phyloP scores from a whole-genome alignment of 1,140 invertebrate species.

The Ips typographus region DNA sequence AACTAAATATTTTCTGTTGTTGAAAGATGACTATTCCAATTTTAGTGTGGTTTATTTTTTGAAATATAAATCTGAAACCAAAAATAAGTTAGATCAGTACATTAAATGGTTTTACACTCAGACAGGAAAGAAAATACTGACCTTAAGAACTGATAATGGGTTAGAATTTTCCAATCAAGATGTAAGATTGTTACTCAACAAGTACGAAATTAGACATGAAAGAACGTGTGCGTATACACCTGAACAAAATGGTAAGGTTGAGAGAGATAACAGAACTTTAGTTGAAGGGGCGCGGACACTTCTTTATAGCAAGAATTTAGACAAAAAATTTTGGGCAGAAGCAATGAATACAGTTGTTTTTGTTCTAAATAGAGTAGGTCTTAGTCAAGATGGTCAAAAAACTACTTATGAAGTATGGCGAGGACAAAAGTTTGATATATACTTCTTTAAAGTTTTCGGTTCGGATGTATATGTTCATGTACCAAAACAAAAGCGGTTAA shows the following conservation, averaged over 20 bases:
- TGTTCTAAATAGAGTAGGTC: not conserved
- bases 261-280: constrained; percentile 51
- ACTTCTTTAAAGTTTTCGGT: constrained; percentile 45
- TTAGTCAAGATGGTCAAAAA: not conserved
- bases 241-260: constrained; percentile 55
- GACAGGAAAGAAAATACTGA: constrained; percentile 40
- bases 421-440: constrained; percentile 41
- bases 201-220: not conserved
- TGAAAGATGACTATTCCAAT: constrained; percentile 48
- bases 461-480: constrained; percentile 45
- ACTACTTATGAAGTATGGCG: constrained; percentile 42
- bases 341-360: too few species aligned
- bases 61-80: constrained; percentile 28
- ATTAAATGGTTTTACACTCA: constrained; percentile 45
- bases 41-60: constrained; percentile 48
- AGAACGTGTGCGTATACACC: constrained; percentile 51
- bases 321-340: not conserved
- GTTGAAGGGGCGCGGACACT: constrained; percentile 52
- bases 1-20: constrained; percentile 46
- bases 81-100: constrained; percentile 40
- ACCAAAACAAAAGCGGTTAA: constrained; percentile 42
- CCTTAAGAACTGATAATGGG: constrained; percentile 48
- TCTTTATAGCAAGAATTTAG: constrained; percentile 29
- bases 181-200: not conserved
- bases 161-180: constrained; percentile 43